A percentile compares a stretch with the other conserved stretches of the same genome.
Conservation (phyloP, 2,888 invertebrate genomes). For the Blastobasis lacticolella region DNA sequence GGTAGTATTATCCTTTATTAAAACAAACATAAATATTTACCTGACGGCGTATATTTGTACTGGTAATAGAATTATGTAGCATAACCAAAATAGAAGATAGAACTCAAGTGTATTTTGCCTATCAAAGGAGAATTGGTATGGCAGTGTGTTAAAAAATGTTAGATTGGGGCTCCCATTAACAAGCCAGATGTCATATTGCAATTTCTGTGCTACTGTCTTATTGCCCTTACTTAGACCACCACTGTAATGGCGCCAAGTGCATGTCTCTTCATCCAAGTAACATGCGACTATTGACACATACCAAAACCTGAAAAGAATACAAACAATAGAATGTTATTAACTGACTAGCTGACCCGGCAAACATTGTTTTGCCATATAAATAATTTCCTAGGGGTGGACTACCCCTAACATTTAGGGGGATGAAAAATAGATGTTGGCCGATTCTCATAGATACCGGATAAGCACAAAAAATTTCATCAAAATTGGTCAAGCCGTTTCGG, state of each 20-base stretch:
- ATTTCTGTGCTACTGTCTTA: conserved; percentile 45
- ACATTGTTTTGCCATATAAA: too few species aligned
- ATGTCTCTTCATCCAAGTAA: conserved; percentile 84
- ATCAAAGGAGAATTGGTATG: conserved; percentile 98
- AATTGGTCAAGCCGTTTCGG: too few species aligned
- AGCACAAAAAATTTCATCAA: too few species aligned
- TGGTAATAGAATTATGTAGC: conserved; percentile 89
- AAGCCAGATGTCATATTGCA: conserved; percentile 92
- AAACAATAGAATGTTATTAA: too few species aligned
- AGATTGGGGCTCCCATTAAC: conserved; percentile 96
- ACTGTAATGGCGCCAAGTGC: conserved; percentile 87
- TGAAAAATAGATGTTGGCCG: too few species aligned
- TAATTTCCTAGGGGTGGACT: too few species aligned
- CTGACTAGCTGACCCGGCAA: too few species aligned
- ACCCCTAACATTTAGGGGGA: too few species aligned
- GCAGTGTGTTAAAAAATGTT: conserved; percentile 88
- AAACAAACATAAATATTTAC: conserved; percentile 28
- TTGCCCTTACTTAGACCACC: conserved; percentile 49
- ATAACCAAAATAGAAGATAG: conserved; percentile 89
- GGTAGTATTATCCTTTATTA: neutral
- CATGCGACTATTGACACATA: conserved; percentile 96
- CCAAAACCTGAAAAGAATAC: conserved; percentile 84
- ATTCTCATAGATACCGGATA: too few species aligned
- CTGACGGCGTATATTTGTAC: conserved; percentile 92
- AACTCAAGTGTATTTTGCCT: conserved; percentile 93